Evolutionary conservation across 2,113 vertebrate genomes (phyloP).

Genomic region (Anoura caudifer): DNA sequence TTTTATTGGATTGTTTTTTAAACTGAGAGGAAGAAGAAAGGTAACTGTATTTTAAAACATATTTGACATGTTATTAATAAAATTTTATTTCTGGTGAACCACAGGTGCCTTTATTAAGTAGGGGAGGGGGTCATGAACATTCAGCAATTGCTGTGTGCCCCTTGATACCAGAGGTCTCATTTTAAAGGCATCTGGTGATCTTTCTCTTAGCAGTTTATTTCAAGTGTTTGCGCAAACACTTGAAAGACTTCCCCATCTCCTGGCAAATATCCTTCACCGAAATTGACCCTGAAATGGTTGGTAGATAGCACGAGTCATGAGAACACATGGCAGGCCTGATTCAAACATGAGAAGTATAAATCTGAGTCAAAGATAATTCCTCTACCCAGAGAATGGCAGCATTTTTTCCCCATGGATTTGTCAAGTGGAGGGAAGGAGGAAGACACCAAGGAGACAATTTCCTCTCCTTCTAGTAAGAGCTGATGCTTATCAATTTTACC

Average conservation of each 20-base stretch:
- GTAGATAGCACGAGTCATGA: background rate
- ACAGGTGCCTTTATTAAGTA: conserved; percentile 38
- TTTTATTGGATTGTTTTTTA: conserved; percentile 84
- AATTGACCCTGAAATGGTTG: background rate
- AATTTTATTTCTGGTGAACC: conserved; percentile 83
- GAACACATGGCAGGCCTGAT: background rate
- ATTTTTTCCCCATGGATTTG: background rate
- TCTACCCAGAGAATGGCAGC: background rate
- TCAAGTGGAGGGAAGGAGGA: background rate
- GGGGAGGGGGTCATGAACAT: background rate
- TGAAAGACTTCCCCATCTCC: background rate
- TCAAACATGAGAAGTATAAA: background rate
- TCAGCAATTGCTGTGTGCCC: background rate
- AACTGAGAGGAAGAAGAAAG: conserved; percentile 80
- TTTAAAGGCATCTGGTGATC: background rate
- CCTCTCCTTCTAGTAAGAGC: background rate
- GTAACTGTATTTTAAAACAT: conserved; percentile 83
- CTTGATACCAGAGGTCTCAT: background rate
- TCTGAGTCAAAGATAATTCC: background rate
- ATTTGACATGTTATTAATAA: conserved; percentile 83
- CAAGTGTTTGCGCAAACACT: background rate
- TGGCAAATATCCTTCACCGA: background rate
- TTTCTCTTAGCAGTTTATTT: background rate
- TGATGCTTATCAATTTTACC: background rate
- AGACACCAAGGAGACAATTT: background rate